These are phyloP conservation scores for Drosophila glabriapex DNA, from an alignment of 2,888 invertebrate species.

Conservation along the genomic window DNA sequence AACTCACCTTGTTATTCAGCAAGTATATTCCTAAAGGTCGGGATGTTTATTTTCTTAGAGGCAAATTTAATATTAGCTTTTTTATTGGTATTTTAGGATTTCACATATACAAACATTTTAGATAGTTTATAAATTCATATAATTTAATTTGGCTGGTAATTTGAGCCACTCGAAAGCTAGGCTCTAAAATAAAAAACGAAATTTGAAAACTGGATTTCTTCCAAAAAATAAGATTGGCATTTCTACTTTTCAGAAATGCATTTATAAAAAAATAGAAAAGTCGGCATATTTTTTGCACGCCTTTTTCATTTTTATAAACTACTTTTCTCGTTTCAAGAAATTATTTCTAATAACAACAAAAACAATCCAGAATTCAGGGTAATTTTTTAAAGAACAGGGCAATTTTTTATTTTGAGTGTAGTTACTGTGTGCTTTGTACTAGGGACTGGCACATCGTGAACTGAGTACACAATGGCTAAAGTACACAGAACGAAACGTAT, in stretches of 20 bases:
- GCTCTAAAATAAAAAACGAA: too few relatives aligned
- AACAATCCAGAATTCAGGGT: not conserved
- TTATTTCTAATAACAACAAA: not conserved
- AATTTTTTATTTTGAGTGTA: not conserved
- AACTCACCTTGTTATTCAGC: not conserved
- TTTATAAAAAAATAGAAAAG: not conserved
- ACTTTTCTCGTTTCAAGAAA: not conserved
- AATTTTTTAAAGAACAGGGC: not conserved
- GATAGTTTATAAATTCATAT: too few relatives aligned
- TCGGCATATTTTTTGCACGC: not conserved
- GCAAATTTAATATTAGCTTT: not conserved
- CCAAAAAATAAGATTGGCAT: not conserved
- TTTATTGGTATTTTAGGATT: not conserved
- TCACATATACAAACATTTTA: too few relatives aligned
- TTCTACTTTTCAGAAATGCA: not conserved
- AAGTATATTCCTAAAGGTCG: not conserved
- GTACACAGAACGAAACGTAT: slow-evolving; percentile 58
- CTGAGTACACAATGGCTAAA: slow-evolving; percentile 77
- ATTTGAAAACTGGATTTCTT: not conserved
- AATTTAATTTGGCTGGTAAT: too few relatives aligned
- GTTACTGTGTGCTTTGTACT: not conserved
- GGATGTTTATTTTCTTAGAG: too few relatives aligned
- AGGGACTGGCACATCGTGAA: slow-evolving; percentile 56
- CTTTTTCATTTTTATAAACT: not conserved
- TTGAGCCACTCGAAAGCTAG: too few relatives aligned